phyloP scores from a whole-genome alignment of 2,113 vertebrate genomes.

The Pungitius pungitius region DNA sequence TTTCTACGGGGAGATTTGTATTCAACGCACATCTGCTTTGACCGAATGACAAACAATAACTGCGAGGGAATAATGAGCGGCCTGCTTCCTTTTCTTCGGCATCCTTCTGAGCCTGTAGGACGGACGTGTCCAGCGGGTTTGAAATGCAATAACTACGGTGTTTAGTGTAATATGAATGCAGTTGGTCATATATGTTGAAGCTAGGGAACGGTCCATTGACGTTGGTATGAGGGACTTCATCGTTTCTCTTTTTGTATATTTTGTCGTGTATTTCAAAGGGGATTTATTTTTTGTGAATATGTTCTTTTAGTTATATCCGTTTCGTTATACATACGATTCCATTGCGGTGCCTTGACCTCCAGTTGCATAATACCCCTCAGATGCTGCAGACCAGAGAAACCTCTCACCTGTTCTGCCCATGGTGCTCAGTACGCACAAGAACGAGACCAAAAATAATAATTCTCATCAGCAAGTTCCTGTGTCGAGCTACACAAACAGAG shows the following conservation, averaged over 20 bases:
- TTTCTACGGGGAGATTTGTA: too few species aligned
- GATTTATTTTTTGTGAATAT: background rate
- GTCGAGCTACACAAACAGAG: slow-evolving; percentile 13
- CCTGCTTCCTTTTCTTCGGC: background rate
- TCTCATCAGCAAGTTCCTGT: slow-evolving; percentile 5
- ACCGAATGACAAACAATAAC: too few species aligned
- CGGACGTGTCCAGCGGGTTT: background rate
- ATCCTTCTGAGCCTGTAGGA: background rate
- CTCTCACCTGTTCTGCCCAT: background rate
- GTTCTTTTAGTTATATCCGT: slow-evolving; percentile 1
- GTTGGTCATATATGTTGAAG: slow-evolving; percentile 7
- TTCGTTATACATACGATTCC: background rate
- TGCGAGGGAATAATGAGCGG: too few species aligned
- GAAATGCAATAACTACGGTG: background rate
- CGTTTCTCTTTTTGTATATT: slow-evolving; percentile 6
- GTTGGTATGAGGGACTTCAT: background rate
- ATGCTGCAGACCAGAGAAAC: too few species aligned
- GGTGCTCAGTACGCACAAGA: background rate
- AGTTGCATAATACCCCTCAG: too few species aligned
- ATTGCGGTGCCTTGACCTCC: background rate
- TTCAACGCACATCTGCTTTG: too few species aligned
- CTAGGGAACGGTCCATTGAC: slow-evolving; percentile 8
- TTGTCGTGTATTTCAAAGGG: slow-evolving; percentile 14
- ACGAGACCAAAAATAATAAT: background rate
- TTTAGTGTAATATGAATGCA: background rate